Conservation (phyloP, 2,888 invertebrate genomes). For the Graphium colonna region DNA sequence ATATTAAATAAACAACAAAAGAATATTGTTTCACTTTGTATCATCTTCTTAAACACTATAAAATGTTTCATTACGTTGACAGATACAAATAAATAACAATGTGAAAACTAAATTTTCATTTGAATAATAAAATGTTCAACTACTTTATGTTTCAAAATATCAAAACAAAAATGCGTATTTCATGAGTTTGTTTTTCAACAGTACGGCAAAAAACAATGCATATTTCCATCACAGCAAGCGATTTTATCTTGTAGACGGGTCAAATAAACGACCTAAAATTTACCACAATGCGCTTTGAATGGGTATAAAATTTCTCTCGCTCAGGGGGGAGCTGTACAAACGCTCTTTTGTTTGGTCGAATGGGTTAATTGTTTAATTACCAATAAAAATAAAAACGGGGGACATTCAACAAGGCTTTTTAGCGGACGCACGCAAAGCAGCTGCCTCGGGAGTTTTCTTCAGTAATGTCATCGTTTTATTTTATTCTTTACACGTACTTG, state of each 20-base stretch:
- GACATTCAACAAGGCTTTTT: constrained; percentile 39
- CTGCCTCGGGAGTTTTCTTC: constrained; percentile 29
- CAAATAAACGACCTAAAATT: constrained; percentile 58
- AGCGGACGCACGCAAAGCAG: constrained; percentile 33
- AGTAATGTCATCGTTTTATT: constrained; percentile 20
- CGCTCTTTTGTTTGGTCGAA: constrained; percentile 59
- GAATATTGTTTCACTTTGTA: constrained; percentile 24
- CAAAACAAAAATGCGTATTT: background rate
- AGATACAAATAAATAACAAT: no score
- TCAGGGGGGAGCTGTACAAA: constrained; percentile 51
- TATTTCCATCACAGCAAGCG: constrained; percentile 29
- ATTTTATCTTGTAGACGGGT: constrained; percentile 46
- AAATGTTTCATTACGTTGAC: no score
- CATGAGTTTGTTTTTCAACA: background rate
- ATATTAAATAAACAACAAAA: constrained; percentile 70
- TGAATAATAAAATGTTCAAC: background rate
- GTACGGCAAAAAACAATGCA: constrained; percentile 16
- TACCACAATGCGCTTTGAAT: constrained; percentile 61
- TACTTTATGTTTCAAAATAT: constrained; percentile 16
- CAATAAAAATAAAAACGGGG: constrained; percentile 73
- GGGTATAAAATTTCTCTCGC: constrained; percentile 71
- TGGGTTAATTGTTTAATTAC: constrained; percentile 78
- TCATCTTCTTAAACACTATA: no score
- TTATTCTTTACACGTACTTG: constrained; percentile 11
- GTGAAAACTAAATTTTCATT: no score